Evolutionary conservation across 2,797 vertebrate species (phyloP).

Genomic region (Simalia tracyae): DNA sequence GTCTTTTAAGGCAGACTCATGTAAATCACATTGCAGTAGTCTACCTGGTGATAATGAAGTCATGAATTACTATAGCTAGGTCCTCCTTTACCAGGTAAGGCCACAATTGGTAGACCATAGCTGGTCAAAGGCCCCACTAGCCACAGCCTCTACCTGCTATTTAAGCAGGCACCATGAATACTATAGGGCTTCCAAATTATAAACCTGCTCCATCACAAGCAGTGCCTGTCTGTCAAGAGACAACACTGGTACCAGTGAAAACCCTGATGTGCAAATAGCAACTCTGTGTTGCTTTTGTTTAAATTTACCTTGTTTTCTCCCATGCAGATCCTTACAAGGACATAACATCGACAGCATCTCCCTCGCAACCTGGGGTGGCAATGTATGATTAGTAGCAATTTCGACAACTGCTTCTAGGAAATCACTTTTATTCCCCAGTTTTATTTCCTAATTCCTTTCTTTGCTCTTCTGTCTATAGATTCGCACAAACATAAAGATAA

Average conservation of each 20-base stretch:
- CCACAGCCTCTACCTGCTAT: neutral
- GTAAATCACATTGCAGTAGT: neutral
- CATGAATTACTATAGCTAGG: neutral
- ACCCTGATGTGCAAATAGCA: neutral
- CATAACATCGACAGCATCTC: neutral
- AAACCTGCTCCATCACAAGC: neutral
- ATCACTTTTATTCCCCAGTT: conserved; percentile 23
- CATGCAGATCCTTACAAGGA: neutral
- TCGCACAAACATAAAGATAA: conserved; percentile 95
- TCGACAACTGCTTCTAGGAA: conserved; percentile 29
- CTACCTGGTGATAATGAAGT: too few species aligned
- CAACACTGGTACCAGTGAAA: neutral
- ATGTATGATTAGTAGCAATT: neutral
- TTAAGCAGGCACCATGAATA: neutral
- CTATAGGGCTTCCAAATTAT: neutral
- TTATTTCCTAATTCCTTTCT: conserved; percentile 61
- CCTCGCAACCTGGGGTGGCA: neutral
- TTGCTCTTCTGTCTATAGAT: conserved; percentile 76
- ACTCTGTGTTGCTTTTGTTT: neutral
- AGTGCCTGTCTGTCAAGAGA: neutral
- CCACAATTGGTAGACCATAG: neutral
- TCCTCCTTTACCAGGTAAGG: neutral
- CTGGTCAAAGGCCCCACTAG: neutral
- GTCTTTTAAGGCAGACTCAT: neutral
- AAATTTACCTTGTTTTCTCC: neutral